These are phyloP conservation scores for Nansenia antarctica DNA, from an alignment of 2,113 vertebrate species.

Conservation along the genomic window DNA sequence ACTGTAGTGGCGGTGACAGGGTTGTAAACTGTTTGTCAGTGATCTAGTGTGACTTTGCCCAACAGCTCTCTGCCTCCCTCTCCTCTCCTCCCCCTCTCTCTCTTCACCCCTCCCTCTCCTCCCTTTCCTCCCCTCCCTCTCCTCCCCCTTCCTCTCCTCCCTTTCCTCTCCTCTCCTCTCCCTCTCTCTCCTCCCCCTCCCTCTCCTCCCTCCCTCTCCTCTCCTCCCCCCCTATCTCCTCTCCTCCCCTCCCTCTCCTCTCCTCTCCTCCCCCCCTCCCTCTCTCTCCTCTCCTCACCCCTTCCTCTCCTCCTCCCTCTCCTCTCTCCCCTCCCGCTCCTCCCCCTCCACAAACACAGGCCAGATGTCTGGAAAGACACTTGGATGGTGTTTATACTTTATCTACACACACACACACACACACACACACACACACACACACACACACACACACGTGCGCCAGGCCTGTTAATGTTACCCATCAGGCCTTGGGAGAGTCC, in stretches of 20 bases:
- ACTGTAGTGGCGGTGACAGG: not conserved
- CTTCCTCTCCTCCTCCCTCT: not conserved
- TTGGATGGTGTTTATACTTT: not conserved
- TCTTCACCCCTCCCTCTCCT: not conserved
- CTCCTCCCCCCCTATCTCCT: not conserved
- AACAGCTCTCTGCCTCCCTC: not conserved
- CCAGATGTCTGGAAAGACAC: not conserved
- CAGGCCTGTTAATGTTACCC: too few relatives aligned
- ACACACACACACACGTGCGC: not conserved
- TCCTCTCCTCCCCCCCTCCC: not conserved
- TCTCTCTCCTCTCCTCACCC: not conserved
- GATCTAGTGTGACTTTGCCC: too few relatives aligned
- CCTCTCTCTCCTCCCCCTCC: not conserved
- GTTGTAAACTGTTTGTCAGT: not conserved
- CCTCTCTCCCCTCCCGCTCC: not conserved
- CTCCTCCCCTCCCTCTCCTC: not conserved
- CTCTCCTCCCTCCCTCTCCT: not conserved
- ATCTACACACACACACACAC: not conserved
- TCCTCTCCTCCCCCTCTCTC: not conserved
- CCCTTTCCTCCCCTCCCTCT: constrained; percentile 3
- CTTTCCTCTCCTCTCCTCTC: not conserved
- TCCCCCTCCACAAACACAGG: not conserved
- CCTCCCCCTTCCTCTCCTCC: not conserved
- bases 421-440: constrained; percentile 8
- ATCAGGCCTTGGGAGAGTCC: too few relatives aligned